Evolutionary conservation across 2,797 vertebrate genomes (phyloP), one percentile per base, ranked within the genome.

Genomic region (Macrochelys suwanniensis): DNA sequence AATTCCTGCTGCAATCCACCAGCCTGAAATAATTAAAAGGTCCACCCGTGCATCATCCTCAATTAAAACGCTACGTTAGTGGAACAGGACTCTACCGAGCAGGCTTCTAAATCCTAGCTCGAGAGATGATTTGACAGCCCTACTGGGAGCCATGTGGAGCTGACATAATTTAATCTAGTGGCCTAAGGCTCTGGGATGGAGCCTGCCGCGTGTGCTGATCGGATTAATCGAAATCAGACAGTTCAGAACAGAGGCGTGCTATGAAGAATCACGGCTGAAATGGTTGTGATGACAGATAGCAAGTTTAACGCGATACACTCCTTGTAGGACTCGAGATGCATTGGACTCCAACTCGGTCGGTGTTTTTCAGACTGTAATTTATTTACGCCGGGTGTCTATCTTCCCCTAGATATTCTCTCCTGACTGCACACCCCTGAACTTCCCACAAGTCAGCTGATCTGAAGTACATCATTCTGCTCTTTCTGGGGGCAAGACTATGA

Each of bases 101-200:
- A 87, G 45, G 87, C 2, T 50, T 13, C 8, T 4, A 42, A 50
- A 33, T 51, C 23, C 47, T 19, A 25, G 76, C 23, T 42, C 47
- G 17, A 51, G 23, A 31, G 33, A 77, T 16, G 56, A 56, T 90
- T 0, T 0, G 6, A 42, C 47, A 61, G 31, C 4, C 85, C 93
- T 65, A 85, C 92, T 31, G 51, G 79, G 88, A 89, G 61, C 84
- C 82, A 49, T 3, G 33, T 8, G 80, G 84, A 3, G 0, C 56
- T 53, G 11, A 71, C 45, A n/a, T 42, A 4, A 4, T 2, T 33
- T n/a, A 56, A 74, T 17, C 21, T 6, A 16, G 84, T 11, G 61
- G 76, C 92, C 47, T 1, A 25, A 5, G 84, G 68, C 68, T 85
- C 28, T 31, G 56, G 47, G 81, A 59, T 21, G 5, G 42, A 11